Conservation (phyloP, 2,113 vertebrate genomes). For the Ondatra zibethicus region DNA sequence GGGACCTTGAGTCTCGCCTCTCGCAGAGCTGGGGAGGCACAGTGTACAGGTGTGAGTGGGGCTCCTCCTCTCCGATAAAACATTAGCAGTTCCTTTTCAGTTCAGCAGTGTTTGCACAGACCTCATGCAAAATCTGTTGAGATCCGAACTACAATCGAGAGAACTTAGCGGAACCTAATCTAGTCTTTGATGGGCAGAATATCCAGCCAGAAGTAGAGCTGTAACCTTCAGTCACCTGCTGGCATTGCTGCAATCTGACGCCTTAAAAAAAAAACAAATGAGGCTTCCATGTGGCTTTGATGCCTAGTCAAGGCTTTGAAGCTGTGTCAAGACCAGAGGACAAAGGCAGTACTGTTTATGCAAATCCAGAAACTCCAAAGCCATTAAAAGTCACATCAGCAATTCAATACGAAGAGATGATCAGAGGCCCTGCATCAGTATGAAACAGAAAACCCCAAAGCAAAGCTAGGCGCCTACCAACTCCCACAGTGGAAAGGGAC, state of each 20-base stretch:
- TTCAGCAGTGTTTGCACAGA: background rate
- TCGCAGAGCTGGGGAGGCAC: background rate
- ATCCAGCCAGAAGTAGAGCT: conserved; percentile 25
- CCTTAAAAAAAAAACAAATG: conserved; percentile 19
- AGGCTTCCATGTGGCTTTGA: conserved; percentile 49
- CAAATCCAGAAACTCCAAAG: conserved; percentile 72
- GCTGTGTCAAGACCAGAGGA: conserved; percentile 66
- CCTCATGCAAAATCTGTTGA: conserved; percentile 31
- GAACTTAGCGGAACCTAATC: background rate
- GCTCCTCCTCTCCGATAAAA: background rate
- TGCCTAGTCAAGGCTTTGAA: conserved; percentile 72
- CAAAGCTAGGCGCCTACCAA: conserved; percentile 59
- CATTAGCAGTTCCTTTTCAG: background rate
- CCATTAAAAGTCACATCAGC: conserved; percentile 71
- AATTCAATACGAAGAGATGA: conserved; percentile 61
- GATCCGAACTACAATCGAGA: conserved; percentile 32
- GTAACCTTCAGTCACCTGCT: conserved; percentile 65
- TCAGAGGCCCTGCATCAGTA: conserved; percentile 1
- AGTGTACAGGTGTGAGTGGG: background rate
- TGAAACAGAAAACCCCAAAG: conserved; percentile 65
- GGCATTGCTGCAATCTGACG: conserved; percentile 50
- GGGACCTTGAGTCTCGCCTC: background rate
- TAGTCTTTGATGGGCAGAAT: conserved; percentile 50
- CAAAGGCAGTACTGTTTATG: conserved; percentile 77
- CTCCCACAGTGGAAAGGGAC: conserved; percentile 27